Base-by-base conservation (phyloP, 2,888 invertebrate genomes). In the Caenorhabditis japonica region DNA sequence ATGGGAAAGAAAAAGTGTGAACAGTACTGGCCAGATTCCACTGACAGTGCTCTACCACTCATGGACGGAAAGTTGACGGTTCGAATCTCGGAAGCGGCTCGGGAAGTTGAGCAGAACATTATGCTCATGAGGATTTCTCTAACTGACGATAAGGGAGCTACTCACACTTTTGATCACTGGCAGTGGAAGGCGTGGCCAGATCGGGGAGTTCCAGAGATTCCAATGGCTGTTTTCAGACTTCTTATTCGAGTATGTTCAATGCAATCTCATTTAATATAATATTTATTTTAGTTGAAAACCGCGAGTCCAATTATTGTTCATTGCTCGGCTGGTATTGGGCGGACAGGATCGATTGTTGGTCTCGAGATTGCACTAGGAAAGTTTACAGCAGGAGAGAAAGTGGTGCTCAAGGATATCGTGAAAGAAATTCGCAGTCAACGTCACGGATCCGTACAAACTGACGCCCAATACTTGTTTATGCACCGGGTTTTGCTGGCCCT, bases 301-400 rank as follows among this genome's bases (percentile, higher is more conserved):
- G 51, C 53, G 2, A 52, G 69, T 10, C 82, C 84, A 3, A 59
- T 75, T 30, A 60, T 81, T 19, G 76, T 83, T 13, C 84, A 84
- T 44, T 84, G 84, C 53, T 83, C 83, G 7, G 84, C 84, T 0
- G 80, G 78, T 4, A 82, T 83, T 36, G 82, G 83, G 3, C 66
- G 85, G 5, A 85, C 84, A 7, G 85, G 85, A 2, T 84, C 85
- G 3, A 80, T 83, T 21, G 82, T 83, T 41, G 83, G 83, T 0
- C 73, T 83, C 17, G 81, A 83, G 27, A 71, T 83, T 33, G 76
- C 76, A 19, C 58, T 75, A 19, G 64, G 55, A 15, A 71, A 72
- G 51, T 51, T 83, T 43, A 39, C 41, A 25, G 64, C 58, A 5
- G 81, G 80, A 19, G 79, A 80, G 51, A 72, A 71, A 36, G 52